Base-by-base conservation (phyloP, 2,888 invertebrate species). In the Eulithis prunata region DNA sequence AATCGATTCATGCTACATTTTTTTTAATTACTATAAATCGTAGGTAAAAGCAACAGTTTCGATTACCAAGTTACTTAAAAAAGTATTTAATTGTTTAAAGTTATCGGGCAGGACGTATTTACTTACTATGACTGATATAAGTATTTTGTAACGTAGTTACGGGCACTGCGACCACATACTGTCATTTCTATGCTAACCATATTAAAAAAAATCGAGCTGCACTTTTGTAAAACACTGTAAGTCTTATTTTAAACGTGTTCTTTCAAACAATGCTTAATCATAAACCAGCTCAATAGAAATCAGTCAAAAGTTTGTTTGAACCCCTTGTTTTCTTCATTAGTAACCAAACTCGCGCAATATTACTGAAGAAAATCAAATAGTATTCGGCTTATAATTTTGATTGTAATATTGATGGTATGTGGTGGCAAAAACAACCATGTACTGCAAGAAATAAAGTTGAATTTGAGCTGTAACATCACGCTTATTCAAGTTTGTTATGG, bases 101-200 rank as follows among this genome's bases (percentile, higher is more conserved):
- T 64, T 65, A 60, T 60, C 62, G 57, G 62, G 70, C 66, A 56
- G 65, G 66, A 57, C 63, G 68, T 70, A 69, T 69, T 68, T 72
- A 72, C 64, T 67, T 71, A 64, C 43, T 62, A 57, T 67, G 71
- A 74, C 70, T 71, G 74, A 70, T 72, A 69, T 64, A 59, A 61
- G 58, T 69, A 69, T 66, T 62, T 56, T 67, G 63, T 71, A 66
- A 57, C 52, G 54, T 57, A 68, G 69, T 58, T 55, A 55, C 32
- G 54, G 14, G 45, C 41, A 62, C 32, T 49, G 28, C 51, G 28
- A 62, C 46, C 57, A 47, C 57, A 45, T 21, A 49, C 57, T 47
- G 43, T 36, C 14, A 13, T 41, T 49, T 32, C 12, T 14, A 52
- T 8, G 21, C 21, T 21, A 21, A 21, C 21, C 21, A 21, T 21